Conservation (phyloP, 2,888 invertebrate species). For the Orchesellides sinensis region DNA sequence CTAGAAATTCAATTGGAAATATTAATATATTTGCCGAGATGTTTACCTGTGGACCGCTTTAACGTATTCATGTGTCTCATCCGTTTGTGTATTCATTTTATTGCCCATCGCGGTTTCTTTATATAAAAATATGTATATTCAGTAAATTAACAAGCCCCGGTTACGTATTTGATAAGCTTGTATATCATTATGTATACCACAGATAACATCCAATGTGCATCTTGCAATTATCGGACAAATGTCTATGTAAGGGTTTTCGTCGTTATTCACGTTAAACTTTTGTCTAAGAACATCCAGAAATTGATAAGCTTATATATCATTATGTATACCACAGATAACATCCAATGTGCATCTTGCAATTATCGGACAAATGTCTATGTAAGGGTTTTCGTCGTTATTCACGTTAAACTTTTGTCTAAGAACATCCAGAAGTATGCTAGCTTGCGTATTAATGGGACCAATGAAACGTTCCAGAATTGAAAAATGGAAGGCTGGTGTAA, state of each 20-base stretch:
- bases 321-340: slow-evolving; percentile 81
- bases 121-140: slow-evolving; percentile 1
- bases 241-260: slow-evolving; percentile 78
- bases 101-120: slow-evolving; percentile 67
- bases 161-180: too few species aligned
- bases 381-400: slow-evolving; percentile 39
- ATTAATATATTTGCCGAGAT: too few species aligned
- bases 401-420: slow-evolving; percentile 76
- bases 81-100: slow-evolving; percentile 54
- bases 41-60: slow-evolving; percentile 40
- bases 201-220: slow-evolving; percentile 83
- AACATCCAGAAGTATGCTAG: slow-evolving; percentile 80
- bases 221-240: slow-evolving; percentile 82
- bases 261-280: neutral
- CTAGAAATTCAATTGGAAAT: slow-evolving; percentile 1
- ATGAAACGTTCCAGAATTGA: slow-evolving; percentile 86
- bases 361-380: slow-evolving; percentile 82
- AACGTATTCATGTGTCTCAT: slow-evolving; percentile 36
- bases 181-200: slow-evolving; percentile 78
- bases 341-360: slow-evolving; percentile 82
- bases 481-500: slow-evolving; percentile 89
- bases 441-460: slow-evolving; percentile 83
- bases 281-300: slow-evolving; percentile 75
- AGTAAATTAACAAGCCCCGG: too few species aligned
- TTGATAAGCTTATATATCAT: too few species aligned